Evolutionary conservation across 2,113 vertebrate species (phyloP), one percentile per base, ranked within the genome.

Genomic region (Coturnix japonica): DNA sequence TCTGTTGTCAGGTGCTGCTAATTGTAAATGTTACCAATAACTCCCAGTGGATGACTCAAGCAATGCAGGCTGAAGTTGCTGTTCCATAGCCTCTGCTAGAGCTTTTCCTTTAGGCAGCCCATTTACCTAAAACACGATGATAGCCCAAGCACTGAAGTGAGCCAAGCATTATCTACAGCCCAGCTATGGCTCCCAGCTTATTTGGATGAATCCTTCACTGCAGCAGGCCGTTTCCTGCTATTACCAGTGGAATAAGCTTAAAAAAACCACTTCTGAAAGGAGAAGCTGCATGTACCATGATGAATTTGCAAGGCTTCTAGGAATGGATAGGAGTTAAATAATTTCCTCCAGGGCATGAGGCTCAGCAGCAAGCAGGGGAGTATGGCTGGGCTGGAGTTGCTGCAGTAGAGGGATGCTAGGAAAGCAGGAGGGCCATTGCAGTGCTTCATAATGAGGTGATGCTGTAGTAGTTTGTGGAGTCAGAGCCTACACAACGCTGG

Each of bases 201-300:
- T 91, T 95, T 93, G 75, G 89, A 87, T n/a, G 79, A 80, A 51
- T 82, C 83, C 56, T 83, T 76, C 79, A 22, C 69, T 83, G 92
- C 60, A 87, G 59, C 74, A 77, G 43, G 37, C 56, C 56, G 80
- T 92, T 96, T 94, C 91, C 81, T 89, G 67, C 67, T 87, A 59
- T 94, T 92, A 73, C 49, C 31, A 18, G 75, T 28, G 79, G 80
- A 89, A 87, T 69, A 64, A 91, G 79, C 78, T 89, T 30, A 43
- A 33, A 37, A 66, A 81, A 31, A 5, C 0, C 10, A 31, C 46
- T 93, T 53, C 81, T 11, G 9, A 22, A 21, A 44, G 11, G 37
- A 81, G 81, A 77, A 82, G 47, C 81, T 64, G 75, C 26, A 47
- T 5, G 8, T 11, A 61, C 71, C 9, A 14, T 49, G 85, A 90